Percentiles rank a stretch among this genome's conserved stretches.
These are phyloP conservation scores for Ladona fulva DNA, from an alignment of 1,140 invertebrate genomes.

Conservation along the genomic window DNA sequence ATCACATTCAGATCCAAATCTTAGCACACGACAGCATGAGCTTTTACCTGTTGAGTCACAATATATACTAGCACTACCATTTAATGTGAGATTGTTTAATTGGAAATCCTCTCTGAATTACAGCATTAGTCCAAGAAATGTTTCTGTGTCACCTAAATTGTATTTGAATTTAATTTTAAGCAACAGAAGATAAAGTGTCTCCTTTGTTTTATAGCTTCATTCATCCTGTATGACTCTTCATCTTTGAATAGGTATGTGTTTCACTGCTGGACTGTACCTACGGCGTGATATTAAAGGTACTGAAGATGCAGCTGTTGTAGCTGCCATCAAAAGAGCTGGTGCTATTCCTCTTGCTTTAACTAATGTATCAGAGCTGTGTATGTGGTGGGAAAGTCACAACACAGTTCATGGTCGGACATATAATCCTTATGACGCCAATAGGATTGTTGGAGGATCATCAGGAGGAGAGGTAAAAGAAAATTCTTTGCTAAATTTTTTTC, in stretches of 20 bases:
- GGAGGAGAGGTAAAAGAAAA: constrained; percentile 57
- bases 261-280: constrained; percentile 40
- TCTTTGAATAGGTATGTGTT: constrained; percentile 28
- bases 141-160: no score
- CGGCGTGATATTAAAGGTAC: constrained; percentile 34
- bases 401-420: constrained; percentile 78
- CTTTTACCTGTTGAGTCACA: no score
- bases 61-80: no score
- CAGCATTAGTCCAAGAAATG: no score
- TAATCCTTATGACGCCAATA: constrained; percentile 81
- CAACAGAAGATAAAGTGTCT: no score
- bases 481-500: constrained; percentile 49
- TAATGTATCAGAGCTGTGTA: constrained; percentile 72
- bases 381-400: constrained; percentile 83
- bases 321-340: constrained; percentile 39
- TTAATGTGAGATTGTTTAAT: no score
- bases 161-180: no score
- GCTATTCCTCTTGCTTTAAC: constrained; percentile 49
- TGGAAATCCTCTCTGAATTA: no score
- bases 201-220: no score
- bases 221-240: no score
- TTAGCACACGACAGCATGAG: no score
- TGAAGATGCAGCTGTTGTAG: constrained; percentile 39
- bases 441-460: constrained; percentile 78
- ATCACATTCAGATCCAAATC: no score